Percentiles rank a stretch among this genome's conserved stretches.
phyloP scores from a whole-genome alignment of 2,113 vertebrate species.

The Xenopus tropicalis region UCB_Xtro_10.0 CM004448.2:39288001-39288500 shows the following conservation, averaged over 20 bases:
- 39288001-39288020: not conserved
- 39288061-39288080: not conserved
- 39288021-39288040: not conserved
- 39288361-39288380: not conserved
- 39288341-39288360: not conserved
- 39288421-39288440: not conserved
- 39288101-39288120: not conserved
- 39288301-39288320: not conserved
- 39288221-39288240: not conserved
- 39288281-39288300: not conserved
- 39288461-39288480: too few species aligned
- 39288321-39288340: too few species aligned
- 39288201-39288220: not conserved
- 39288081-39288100: not conserved
- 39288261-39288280: not conserved
- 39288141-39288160: not conserved
- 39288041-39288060: not conserved
- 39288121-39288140: not conserved
- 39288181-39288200: not conserved
- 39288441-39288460: not conserved
- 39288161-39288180: not conserved
- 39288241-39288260: too few species aligned
- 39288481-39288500: not conserved
- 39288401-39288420: not conserved
- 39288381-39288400: not conserved